These are phyloP conservation scores for Poeciliopsis occidentalis DNA, from an alignment of 2,113 vertebrate genomes.

Conservation along the genomic window DNA sequence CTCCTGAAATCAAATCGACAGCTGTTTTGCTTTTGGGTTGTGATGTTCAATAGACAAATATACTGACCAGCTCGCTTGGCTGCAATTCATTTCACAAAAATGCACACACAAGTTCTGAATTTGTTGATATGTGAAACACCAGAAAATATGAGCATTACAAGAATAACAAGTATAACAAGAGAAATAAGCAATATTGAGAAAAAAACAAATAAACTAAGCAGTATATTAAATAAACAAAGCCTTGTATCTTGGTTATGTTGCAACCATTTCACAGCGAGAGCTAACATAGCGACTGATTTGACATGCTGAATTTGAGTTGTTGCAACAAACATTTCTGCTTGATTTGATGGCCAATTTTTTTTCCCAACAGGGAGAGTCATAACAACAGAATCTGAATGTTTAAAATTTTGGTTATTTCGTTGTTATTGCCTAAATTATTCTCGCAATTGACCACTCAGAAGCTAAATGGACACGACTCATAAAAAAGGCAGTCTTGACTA, in stretches of 20 bases:
- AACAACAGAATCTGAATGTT: conserved; percentile 41
- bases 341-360: conserved; percentile 18
- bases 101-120: too few species aligned
- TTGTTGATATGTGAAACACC: too few species aligned
- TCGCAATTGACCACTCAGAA: conserved; percentile 39
- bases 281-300: conserved; percentile 20
- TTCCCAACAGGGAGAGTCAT: conserved; percentile 27
- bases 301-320: neutral
- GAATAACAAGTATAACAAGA: too few species aligned
- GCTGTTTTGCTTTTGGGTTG: neutral
- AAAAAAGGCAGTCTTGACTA: conserved; percentile 19
- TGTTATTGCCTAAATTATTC: conserved; percentile 52
- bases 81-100: too few species aligned
- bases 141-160: too few species aligned
- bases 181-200: neutral
- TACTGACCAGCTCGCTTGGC: neutral
- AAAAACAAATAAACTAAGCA: neutral
- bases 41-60: neutral
- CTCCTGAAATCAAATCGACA: neutral
- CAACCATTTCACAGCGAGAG: conserved; percentile 23
- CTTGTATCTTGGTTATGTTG: neutral
- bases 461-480: conserved; percentile 35
- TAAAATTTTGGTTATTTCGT: conserved; percentile 36
- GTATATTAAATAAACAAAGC: neutral
- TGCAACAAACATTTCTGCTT: conserved; percentile 5